These are phyloP conservation scores for Pangasianodon gigas DNA, from an alignment of 2,113 vertebrate genomes.

Conservation along the genomic window DNA sequence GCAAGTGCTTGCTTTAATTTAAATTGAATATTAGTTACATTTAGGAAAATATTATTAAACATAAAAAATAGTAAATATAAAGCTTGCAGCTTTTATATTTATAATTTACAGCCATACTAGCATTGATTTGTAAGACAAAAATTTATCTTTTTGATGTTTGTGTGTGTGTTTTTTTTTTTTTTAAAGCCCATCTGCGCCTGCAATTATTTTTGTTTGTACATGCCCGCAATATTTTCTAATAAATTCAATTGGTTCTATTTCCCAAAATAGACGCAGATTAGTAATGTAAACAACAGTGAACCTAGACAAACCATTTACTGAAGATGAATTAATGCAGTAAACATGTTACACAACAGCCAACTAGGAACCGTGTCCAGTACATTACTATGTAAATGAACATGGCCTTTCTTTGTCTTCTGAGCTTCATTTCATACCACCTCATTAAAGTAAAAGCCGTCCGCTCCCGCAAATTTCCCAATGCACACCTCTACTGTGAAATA, in stretches of 20 bases:
- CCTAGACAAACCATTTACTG: neutral
- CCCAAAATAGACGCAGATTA: neutral
- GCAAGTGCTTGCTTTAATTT: neutral
- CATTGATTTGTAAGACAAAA: neutral
- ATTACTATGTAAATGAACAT: no score
- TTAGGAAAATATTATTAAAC: neutral
- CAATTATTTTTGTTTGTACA: neutral
- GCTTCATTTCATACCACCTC: neutral
- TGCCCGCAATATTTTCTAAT: neutral
- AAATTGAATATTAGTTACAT: neutral
- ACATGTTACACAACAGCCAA: neutral
- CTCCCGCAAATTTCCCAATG: neutral
- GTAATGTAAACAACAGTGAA: neutral
- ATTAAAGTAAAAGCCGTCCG: neutral
- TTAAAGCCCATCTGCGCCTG: neutral
- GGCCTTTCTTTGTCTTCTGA: neutral
- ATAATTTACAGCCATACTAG: slow-evolving; percentile 4
- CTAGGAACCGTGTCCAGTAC: neutral
- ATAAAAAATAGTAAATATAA: neutral
- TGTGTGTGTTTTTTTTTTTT: no score
- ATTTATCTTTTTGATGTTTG: neutral
- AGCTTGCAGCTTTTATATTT: neutral
- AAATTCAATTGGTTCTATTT: neutral
- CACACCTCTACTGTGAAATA: neutral
- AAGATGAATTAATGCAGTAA: neutral